phyloP scores from a whole-genome alignment of 2,888 invertebrate species.

The Cryptocephalus primarius region DNA sequence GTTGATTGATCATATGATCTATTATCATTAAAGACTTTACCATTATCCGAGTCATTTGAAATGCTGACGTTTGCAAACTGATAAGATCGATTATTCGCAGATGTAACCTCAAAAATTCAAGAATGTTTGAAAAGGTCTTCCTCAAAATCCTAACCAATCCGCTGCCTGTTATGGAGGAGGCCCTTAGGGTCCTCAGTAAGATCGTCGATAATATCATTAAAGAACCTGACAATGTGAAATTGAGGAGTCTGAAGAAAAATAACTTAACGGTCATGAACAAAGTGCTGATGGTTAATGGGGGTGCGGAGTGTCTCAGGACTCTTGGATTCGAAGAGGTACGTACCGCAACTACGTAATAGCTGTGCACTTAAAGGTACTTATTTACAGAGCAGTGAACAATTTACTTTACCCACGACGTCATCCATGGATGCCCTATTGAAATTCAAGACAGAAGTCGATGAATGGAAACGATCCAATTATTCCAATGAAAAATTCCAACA shows the following conservation, averaged over 20 bases:
- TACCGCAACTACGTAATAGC: not conserved
- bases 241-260: conserved; percentile 24
- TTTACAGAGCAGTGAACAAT: no score
- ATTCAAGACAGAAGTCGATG: no score
- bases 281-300: conserved; percentile 23
- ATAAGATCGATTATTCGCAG: not conserved
- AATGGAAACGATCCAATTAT: not conserved
- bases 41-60: no score
- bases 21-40: no score
- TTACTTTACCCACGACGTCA: not conserved
- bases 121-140: no score
- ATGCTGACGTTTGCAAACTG: no score
- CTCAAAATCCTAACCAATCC: conserved; percentile 5
- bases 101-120: no score
- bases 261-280: conserved; percentile 23
- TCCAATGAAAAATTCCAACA: not conserved
- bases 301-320: conserved; percentile 22
- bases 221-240: conserved; percentile 23
- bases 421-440: no score
- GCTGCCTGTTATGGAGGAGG: conserved; percentile 10
- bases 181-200: conserved; percentile 21
- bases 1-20: no score
- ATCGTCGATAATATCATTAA: conserved; percentile 28
- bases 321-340: conserved; percentile 32
- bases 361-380: no score